These are phyloP conservation scores for Tapirus terrestris DNA, from an alignment of 2,113 vertebrate genomes.

Conservation along the genomic window DNA sequence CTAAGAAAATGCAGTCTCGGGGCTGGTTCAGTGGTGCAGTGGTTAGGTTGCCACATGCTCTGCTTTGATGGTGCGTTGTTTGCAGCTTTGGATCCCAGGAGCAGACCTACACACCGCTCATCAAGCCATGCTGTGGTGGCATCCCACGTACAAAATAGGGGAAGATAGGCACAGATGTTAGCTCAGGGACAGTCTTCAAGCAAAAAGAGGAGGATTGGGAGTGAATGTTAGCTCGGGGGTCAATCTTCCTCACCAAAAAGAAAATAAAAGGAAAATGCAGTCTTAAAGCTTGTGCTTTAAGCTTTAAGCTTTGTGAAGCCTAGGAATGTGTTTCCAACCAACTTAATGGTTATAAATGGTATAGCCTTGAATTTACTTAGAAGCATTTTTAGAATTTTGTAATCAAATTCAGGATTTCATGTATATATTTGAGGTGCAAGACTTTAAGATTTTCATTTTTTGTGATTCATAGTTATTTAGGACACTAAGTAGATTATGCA, in stretches of 20 bases:
- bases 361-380: not conserved
- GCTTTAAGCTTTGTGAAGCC: not conserved
- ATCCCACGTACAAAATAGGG: no score
- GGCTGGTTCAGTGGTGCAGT: no score
- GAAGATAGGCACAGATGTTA: no score
- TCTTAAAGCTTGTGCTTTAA: not conserved
- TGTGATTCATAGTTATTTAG: not conserved
- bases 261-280: not conserved
- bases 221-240: no score
- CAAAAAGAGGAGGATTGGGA: no score
- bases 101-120: no score
- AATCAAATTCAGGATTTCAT: not conserved
- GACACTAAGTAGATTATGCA: not conserved
- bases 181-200: no score
- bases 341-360: not conserved
- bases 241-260: no score
- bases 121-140: no score
- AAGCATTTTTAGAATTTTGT: not conserved
- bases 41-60: no score
- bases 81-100: no score
- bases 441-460: conserved; percentile 34
- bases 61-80: no score
- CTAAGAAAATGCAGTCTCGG: not conserved
- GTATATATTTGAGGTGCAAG: not conserved
- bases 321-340: not conserved